Evolutionary conservation across 2,797 vertebrate species (phyloP).

Genomic region (Chanos chanos): DNA sequence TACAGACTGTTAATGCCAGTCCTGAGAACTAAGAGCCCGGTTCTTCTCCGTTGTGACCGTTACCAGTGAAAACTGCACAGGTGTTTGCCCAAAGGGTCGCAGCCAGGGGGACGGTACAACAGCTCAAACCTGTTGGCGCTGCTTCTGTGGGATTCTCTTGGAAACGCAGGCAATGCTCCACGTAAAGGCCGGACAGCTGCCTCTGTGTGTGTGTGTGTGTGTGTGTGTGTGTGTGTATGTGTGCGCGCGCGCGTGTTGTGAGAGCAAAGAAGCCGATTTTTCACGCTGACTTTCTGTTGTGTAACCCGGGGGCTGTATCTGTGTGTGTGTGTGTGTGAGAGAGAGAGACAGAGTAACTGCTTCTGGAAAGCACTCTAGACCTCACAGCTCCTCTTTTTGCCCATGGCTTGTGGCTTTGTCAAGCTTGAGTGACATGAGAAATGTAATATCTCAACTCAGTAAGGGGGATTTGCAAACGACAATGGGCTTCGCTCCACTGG

Average conservation of each 20-base stretch:
- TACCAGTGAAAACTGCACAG: constrained; percentile 32
- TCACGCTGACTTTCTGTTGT: too few species aligned
- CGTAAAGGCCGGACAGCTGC: neutral
- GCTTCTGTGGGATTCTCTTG: constrained; percentile 16
- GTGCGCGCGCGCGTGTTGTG: neutral
- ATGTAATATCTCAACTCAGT: constrained; percentile 29
- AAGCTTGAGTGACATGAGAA: neutral
- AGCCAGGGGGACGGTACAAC: constrained; percentile 21
- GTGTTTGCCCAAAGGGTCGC: constrained; percentile 49
- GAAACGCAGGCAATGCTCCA: neutral
- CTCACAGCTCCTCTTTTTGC: neutral
- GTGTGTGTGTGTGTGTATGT: neutral
- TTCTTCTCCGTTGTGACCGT: too few species aligned
- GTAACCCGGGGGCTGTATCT: too few species aligned
- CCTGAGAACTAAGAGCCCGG: too few species aligned
- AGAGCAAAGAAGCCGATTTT: neutral
- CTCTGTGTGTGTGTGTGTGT: neutral
- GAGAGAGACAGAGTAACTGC: too few species aligned
- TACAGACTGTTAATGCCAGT: too few species aligned
- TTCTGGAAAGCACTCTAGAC: neutral
- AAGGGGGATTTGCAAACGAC: constrained; percentile 5
- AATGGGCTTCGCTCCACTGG: neutral
- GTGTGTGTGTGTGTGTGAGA: too few species aligned
- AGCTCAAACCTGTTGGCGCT: constrained; percentile 3
- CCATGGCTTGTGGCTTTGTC: neutral